Evolutionary conservation across 2,888 invertebrate genomes (phyloP), one percentile per base, ranked within the genome.

Genomic region (Chironomus riparius): DNA sequence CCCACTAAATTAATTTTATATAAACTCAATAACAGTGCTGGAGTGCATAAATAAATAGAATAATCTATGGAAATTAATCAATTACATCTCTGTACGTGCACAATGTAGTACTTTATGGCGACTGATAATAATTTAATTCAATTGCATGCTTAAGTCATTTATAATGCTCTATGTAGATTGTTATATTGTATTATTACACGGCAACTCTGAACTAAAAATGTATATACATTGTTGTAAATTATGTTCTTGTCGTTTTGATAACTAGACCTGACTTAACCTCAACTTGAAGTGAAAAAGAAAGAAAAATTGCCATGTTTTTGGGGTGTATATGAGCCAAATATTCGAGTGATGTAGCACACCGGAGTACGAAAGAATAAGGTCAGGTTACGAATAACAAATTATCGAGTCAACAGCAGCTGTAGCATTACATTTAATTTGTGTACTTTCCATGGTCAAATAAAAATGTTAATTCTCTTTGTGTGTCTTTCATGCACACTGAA

Each of bases 101-200:
- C 65, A 65, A n/a, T 18, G 18, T 18, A 22, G 65, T 65, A 13
- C 47, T 28, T 5, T 50, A 47, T n/a, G 13, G 71, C 71, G 48
- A 22, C 71, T 71, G 71, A 71, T 71, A 71, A 71, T 71, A 56
- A 22, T 71, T 71, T 71, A 71, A 71, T 71, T 71, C 56, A 56
- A 71, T 71, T 71, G 71, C 71, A 50, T 71, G 71, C 56, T 28
- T n/a, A 22, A 56, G 56, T 56, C 56, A 18, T 56, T 56, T 56
- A 56, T 56, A 15, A 56, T 56, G 56, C 56, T 15, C 15, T 18
- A 38, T 38, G 38, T 38, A 38, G 38, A 38, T 38, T 38, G 38
- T 38, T 38, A 38, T 38, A 38, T 38, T 38, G 38, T 56, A 15
- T 56, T 56, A 15, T 56, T 56, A 18, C 56, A 56, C 18, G 56